A percentile compares a stretch with the other conserved stretches of the same genome.
Evolutionary conservation across 2,113 vertebrate species (phyloP).

Genomic region (Malurus alboscapulatus): DNA sequence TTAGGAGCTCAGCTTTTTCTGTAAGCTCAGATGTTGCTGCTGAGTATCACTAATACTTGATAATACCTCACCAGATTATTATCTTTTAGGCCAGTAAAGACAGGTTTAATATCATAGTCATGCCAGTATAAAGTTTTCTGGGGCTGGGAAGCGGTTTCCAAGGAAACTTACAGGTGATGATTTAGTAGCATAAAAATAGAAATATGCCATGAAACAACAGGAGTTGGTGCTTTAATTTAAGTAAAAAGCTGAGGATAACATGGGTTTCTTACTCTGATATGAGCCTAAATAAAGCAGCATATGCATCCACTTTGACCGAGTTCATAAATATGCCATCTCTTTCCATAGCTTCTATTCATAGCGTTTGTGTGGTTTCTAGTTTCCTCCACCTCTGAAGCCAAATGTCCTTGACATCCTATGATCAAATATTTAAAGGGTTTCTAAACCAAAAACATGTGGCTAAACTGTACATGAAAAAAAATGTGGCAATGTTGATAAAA

Average conservation of each 20-base stretch:
- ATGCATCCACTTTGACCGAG: constrained; percentile 63
- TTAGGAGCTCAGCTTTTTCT: background rate
- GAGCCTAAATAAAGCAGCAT: constrained; percentile 71
- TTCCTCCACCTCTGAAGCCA: constrained; percentile 54
- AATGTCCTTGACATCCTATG: constrained; percentile 48
- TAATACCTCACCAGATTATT: background rate
- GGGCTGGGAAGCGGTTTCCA: background rate
- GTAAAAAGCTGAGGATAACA: background rate
- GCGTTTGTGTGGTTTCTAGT: constrained; percentile 66
- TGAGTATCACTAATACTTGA: background rate
- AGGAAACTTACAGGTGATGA: background rate
- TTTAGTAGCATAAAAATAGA: background rate
- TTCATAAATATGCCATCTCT: constrained; percentile 48
- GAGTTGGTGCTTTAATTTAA: background rate
- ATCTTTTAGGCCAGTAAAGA: background rate
- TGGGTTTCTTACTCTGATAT: constrained; percentile 50
- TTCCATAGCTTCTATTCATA: constrained; percentile 70
- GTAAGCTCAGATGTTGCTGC: background rate
- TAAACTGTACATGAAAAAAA: background rate
- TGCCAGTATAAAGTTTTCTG: background rate
- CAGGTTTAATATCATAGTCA: background rate
- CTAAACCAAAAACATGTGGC: background rate
- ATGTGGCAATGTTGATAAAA: background rate
- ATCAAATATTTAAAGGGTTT: constrained; percentile 48
- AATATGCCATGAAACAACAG: background rate